Base-by-base conservation (phyloP, 1,140 invertebrate genomes). In the Pinna nobilis region DNA sequence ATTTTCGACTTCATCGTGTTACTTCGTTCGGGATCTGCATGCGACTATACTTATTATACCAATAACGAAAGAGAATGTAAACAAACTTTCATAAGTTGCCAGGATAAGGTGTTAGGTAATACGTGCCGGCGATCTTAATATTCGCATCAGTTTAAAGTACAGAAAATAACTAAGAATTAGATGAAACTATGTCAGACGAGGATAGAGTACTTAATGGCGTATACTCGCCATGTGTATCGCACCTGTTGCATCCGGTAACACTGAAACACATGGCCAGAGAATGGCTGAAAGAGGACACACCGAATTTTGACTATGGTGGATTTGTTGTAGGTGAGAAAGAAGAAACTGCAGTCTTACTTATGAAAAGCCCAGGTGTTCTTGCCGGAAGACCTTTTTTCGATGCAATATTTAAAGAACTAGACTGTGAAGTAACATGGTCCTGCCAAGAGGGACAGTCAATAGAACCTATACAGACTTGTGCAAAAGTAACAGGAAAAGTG, bases 311-410 rank as follows among this genome's bases (percentile, higher is more conserved):
- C 65, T 89, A 84, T 74, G 87, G 84, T 20, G 88, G 88, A 20
- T 88, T 86, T 75, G 87, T 89, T 15, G 88, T 89, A 0, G 88
- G 87, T 23, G 84, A 88, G 44, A 84, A 82, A 41, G 78, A 84
- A 47, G 87, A 88, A 60, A 82, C 64, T 3, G 87, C 87, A 15
- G 76, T 85, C 0, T 75, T 91, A 20, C 76, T 88, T 13, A 77
- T 86, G 57, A 90, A 90, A 78, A 77, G 78, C 47, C 37, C 78
- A 9, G 89, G 89, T 1, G 83, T 91, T 18, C 64, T 91, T 9
- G 90, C 90, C 15, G 90, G 90, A 0, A 65, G 80, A 33, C 90
- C 90, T 2, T 91, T 91, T 77, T 83, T 88, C 50, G 83, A 90
- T 67, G 88, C 89, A 3, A 63, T 91, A 5, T 90, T 89, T 68